Evolutionary conservation across 2,888 invertebrate species (phyloP).

Genomic region (Matsumyia berberina): DNA sequence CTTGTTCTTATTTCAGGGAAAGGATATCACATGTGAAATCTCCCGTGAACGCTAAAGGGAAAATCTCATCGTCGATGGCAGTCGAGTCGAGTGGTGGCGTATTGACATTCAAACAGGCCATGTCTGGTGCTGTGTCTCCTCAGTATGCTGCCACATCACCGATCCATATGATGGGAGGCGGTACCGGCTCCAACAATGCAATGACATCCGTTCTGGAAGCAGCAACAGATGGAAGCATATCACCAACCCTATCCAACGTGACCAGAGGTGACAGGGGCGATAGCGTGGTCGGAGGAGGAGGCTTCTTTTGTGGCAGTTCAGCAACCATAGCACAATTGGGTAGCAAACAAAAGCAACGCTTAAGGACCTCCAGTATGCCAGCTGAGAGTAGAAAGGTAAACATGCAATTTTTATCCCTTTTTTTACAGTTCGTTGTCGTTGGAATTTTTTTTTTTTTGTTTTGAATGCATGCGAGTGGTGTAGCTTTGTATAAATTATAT

Average conservation of each 20-base stretch:
- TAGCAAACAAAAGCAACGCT: constrained; percentile 81
- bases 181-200: constrained; percentile 70
- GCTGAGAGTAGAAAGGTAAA: constrained; percentile 83
- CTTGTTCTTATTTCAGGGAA: constrained; percentile 78
- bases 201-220: constrained; percentile 72
- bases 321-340: constrained; percentile 79
- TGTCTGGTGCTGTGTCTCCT: constrained; percentile 83
- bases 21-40: constrained; percentile 81
- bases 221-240: constrained; percentile 72
- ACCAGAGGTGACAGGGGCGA: constrained; percentile 59
- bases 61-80: constrained; percentile 76
- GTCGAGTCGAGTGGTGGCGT: constrained; percentile 79
- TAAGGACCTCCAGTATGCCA: constrained; percentile 84
- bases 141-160: constrained; percentile 80
- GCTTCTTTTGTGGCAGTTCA: constrained; percentile 78
- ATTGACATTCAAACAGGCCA: constrained; percentile 83
- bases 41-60: constrained; percentile 77
- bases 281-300: constrained; percentile 53
- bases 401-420: constrained; percentile 23
- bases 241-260: constrained; percentile 65
- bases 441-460: constrained; percentile 18
- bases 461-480: constrained; percentile 17
- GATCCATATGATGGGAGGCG: constrained; percentile 72
- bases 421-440: neutral
- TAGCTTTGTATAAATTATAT: constrained; percentile 40